Evolutionary conservation across 1,140 invertebrate genomes (phyloP).

Genomic region (Pseudomyrmex dendroicus): DNA sequence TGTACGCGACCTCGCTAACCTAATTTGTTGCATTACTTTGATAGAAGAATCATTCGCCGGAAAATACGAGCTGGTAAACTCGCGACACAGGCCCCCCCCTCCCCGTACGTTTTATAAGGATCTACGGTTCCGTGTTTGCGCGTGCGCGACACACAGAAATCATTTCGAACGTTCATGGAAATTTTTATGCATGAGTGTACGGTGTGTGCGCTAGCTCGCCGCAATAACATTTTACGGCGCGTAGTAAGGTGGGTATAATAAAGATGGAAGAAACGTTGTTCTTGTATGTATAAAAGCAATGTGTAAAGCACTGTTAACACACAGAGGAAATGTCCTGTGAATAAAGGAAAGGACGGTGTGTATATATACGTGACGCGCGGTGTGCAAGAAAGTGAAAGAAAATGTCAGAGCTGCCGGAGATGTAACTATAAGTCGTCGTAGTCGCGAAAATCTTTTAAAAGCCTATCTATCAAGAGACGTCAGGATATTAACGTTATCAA

Average conservation of each 20-base stretch:
- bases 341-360: background rate
- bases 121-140: slow-evolving; percentile 6
- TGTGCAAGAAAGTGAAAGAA: background rate
- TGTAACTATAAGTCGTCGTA: background rate
- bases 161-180: slow-evolving; percentile 35
- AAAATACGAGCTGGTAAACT: slow-evolving; percentile 29
- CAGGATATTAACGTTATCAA: slow-evolving; percentile 26
- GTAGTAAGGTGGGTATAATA: background rate
- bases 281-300: slow-evolving; percentile 1
- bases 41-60: slow-evolving; percentile 10
- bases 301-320: slow-evolving; percentile 22
- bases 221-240: slow-evolving; percentile 40
- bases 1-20: slow-evolving; percentile 34
- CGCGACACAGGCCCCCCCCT: background rate
- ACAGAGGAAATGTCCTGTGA: background rate
- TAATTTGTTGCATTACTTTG: slow-evolving; percentile 48
- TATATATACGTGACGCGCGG: background rate
- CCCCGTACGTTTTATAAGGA: slow-evolving; percentile 11
- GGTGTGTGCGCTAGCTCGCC: background rate
- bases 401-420: background rate
- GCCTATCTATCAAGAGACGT: background rate
- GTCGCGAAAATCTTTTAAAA: slow-evolving; percentile 5
- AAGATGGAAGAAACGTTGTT: background rate
- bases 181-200: slow-evolving; percentile 20
- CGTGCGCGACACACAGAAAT: slow-evolving; percentile 12